Evolutionary conservation across 2,797 vertebrate species (phyloP).

Genomic region (Chlorospingus flavigularis): DNA sequence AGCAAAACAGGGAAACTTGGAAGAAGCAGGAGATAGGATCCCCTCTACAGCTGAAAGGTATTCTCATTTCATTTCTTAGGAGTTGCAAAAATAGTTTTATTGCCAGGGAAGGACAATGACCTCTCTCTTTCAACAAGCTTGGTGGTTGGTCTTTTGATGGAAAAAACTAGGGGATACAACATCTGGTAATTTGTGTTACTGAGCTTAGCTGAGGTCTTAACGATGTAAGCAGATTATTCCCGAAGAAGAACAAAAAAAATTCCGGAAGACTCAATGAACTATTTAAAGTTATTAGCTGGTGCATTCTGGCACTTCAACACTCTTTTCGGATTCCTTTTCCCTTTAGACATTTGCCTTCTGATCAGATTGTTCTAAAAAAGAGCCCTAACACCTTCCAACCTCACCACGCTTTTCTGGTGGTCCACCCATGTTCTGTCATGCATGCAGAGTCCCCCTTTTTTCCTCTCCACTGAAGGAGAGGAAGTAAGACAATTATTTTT

Average conservation of each 20-base stretch:
- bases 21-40: constrained; percentile 79
- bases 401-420: constrained; percentile 72
- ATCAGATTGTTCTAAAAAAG: constrained; percentile 50
- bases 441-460: not conserved
- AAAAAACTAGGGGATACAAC: constrained; percentile 85
- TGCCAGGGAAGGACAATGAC: constrained; percentile 82
- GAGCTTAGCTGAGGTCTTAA: constrained; percentile 90
- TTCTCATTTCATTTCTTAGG: constrained; percentile 83
- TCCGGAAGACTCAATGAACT: constrained; percentile 82
- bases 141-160: constrained; percentile 87
- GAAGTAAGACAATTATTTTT: constrained; percentile 65
- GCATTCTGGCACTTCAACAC: constrained; percentile 75
- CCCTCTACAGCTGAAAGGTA: constrained; percentile 83
- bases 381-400: constrained; percentile 63
- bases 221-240: constrained; percentile 98
- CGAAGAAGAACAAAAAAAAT: constrained; percentile 83
- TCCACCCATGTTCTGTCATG: constrained; percentile 67
- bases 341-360: constrained; percentile 64
- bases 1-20: constrained; percentile 76
- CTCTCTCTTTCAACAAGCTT: constrained; percentile 85
- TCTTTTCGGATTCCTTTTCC: constrained; percentile 73
- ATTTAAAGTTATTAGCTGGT: constrained; percentile 81
- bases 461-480: not conserved
- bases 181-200: constrained; percentile 97
- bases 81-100: constrained; percentile 90